These are phyloP conservation scores for Trichomycterus rosablanca DNA, from an alignment of 2,113 vertebrate genomes.

Conservation along the genomic window DNA sequence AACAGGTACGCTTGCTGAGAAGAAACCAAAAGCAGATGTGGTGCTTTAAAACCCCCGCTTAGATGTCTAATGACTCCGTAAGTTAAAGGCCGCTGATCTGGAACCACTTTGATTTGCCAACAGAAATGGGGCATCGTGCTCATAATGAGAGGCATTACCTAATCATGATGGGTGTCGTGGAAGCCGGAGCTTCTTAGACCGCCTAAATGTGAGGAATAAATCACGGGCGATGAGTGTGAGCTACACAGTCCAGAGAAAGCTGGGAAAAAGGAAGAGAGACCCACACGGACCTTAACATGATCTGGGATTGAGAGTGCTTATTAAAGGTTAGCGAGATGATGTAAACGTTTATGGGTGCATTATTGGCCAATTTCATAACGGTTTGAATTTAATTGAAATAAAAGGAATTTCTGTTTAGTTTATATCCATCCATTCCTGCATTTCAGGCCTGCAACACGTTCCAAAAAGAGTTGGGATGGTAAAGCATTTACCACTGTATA, in stretches of 20 bases:
- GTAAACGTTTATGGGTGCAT: too few relatives aligned
- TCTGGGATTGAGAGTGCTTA: too few relatives aligned
- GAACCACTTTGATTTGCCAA: conserved; percentile 51
- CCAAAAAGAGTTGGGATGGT: too few relatives aligned
- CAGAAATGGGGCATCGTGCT: conserved; percentile 54
- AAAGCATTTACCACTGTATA: too few relatives aligned
- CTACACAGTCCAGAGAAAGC: too few relatives aligned
- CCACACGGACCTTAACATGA: conserved; percentile 9
- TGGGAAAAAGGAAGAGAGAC: conserved; percentile 30
- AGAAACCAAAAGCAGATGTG: conserved; percentile 54
- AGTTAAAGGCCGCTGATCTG: conserved; percentile 49
- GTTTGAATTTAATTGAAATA: too few relatives aligned
- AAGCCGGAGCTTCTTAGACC: conserved; percentile 29
- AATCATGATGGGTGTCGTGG: conserved; percentile 35
- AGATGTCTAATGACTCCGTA: conserved; percentile 56
- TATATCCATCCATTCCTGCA: too few relatives aligned
- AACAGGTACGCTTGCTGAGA: conserved; percentile 50
- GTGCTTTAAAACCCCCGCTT: conserved; percentile 48
- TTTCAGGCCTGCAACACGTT: too few relatives aligned
- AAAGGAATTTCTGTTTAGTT: too few relatives aligned
- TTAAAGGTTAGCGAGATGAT: too few relatives aligned
- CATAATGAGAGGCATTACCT: conserved; percentile 46
- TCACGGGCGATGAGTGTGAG: conserved; percentile 33
- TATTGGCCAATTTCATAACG: too few relatives aligned
- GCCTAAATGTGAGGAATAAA: conserved; percentile 34